Conservation (phyloP, 2,113 vertebrate species). For the Tilapia sparmanii region DNA sequence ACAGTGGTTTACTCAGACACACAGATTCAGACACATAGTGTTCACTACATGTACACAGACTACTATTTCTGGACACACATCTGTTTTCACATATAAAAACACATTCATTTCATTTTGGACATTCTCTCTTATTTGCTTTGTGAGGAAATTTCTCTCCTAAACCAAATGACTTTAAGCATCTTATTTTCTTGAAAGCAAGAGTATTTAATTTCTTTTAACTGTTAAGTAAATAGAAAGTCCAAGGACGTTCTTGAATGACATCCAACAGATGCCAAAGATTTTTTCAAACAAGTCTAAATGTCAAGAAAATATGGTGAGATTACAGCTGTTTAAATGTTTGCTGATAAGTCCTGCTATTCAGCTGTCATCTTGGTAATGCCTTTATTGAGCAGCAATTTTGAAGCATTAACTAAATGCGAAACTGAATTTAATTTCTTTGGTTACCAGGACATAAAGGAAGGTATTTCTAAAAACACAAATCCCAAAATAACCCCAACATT, state of each 20-base stretch:
- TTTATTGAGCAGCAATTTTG: not conserved
- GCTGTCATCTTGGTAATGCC: not conserved
- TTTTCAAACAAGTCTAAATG: not conserved
- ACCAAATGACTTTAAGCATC: not conserved
- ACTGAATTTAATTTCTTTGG: not conserved
- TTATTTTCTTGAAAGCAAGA: not conserved
- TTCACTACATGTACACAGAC: not conserved
- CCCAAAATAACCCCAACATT: fast-evolving
- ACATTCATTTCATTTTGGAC: fast-evolving
- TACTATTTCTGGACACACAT: not conserved
- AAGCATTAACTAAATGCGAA: not conserved
- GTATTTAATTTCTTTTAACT: not conserved
- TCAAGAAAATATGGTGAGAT: not conserved
- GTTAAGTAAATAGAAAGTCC: not conserved
- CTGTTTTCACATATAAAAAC: not conserved
- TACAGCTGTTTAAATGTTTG: not conserved
- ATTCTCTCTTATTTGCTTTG: not conserved
- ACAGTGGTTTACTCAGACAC: not conserved
- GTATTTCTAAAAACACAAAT: not conserved
- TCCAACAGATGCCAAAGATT: not conserved
- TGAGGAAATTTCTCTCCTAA: not conserved
- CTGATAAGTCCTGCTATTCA: not conserved
- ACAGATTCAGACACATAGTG: not conserved
- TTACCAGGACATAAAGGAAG: not conserved
- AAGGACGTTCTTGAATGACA: not conserved